Evolutionary conservation across 2,113 vertebrate genomes (phyloP), one percentile per base, ranked within the genome.

Genomic region (Vicugna pacos): DNA sequence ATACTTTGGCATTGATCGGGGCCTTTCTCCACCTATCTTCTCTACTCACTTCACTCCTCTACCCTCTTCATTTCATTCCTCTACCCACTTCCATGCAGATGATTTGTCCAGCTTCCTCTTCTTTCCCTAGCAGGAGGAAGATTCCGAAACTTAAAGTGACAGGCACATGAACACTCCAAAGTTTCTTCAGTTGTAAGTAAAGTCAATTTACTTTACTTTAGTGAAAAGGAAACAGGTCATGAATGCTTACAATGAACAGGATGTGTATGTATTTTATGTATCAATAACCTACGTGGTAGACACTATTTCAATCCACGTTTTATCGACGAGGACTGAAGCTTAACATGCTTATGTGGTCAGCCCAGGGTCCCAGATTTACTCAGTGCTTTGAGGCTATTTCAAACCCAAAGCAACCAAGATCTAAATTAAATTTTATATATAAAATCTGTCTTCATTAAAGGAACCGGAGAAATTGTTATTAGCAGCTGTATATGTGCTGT

Each of bases 261-360:
- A 54, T 65, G 6, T 19, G 0, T 19, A 90, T 16, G 0, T 10
- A 67, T 22, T n/a, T 22, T 2, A 58, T 4, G 1, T 62, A 15
- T 75, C 46, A 58, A 8, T 38, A 87, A 88, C 5, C 10, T 13
- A 30, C 22, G 5, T 11, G n/a, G 6, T 50, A 91, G 17, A 62
- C 64, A 64, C 1, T 35, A 80, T 65, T 67, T 56, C 64, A 70
- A 62, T 35, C 4, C 26, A 54, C 12, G 28, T 52, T 89, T 67
- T 83, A 77, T 7, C 54, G 30, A 30, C 50, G 10, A 70, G 32
- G 35, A 94, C 1, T 76, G 38, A 42, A 50, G 15, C 60, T 83
- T 70, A 6, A 72, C 30, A 24, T 32, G 9, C 3, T 83, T 73
- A 62, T 32, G 24, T 24, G 54, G 65, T 50, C 32, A 83, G 16